A percentile compares a stretch with the other conserved stretches of the same genome.
Conservation (phyloP, 2,113 vertebrate genomes). For the Malurus cyaneus region DNA sequence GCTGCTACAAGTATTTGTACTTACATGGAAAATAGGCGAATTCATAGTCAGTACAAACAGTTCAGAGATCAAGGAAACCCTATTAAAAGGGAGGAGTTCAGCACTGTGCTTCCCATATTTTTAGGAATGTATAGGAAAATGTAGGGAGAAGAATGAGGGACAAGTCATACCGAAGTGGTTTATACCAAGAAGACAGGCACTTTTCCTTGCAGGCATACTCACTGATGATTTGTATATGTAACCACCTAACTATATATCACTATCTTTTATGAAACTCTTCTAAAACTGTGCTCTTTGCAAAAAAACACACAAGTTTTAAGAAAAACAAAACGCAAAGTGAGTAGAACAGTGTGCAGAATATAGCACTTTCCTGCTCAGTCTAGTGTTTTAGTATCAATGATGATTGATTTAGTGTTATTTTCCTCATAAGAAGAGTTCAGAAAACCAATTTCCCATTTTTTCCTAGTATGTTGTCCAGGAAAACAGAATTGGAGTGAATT, state of each 20-base stretch:
- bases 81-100: not conserved
- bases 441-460: constrained; percentile 19
- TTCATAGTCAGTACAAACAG: not conserved
- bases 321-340: not conserved
- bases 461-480: constrained; percentile 42
- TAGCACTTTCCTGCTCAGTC: not conserved
- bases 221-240: not conserved
- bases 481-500: constrained; percentile 3
- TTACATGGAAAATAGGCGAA: not conserved
- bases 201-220: not conserved
- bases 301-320: not conserved
- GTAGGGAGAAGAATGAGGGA: not conserved
- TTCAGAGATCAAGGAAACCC: not conserved
- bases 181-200: not conserved
- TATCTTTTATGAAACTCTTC: not conserved
- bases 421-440: not conserved
- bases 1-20: not conserved
- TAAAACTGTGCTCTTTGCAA: not conserved
- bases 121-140: not conserved
- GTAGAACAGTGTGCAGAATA: not conserved
- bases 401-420: constrained; percentile 15
- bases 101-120: not conserved
- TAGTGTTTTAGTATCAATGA: not conserved
- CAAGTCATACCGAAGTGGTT: not conserved
- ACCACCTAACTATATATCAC: not conserved